phyloP scores from a whole-genome alignment of 2,797 vertebrate genomes.

The Hypotaenidia okinawae region DNA sequence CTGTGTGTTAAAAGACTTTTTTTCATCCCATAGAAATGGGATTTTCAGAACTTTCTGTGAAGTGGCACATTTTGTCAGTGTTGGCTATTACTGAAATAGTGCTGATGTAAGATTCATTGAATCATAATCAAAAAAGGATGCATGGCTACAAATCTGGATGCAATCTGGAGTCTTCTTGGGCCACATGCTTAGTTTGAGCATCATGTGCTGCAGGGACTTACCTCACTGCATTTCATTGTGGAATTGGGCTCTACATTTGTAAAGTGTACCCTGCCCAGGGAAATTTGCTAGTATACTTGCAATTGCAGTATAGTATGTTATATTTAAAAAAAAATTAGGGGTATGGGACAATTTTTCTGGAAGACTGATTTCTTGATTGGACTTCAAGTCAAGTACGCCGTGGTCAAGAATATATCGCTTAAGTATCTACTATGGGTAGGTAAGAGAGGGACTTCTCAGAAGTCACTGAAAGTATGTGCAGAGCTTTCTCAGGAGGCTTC shows the following conservation, averaged over 20 bases:
- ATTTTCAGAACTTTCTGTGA: not conserved
- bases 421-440: not conserved
- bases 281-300: not conserved
- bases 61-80: not conserved
- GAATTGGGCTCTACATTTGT: not conserved
- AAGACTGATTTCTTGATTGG: not conserved
- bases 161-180: slow-evolving; percentile 17
- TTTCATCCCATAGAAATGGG: not conserved
- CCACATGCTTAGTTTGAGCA: not conserved
- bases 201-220: not conserved
- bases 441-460: not conserved
- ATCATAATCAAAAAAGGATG: slow-evolving; percentile 9
- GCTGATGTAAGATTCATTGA: slow-evolving; percentile 15
- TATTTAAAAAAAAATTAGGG: no score
- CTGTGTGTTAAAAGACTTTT: not conserved
- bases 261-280: not conserved
- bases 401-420: not conserved
- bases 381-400: not conserved
- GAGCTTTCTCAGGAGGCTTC: not conserved
- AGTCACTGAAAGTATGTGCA: not conserved
- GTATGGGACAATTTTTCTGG: not conserved
- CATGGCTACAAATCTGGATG: not conserved
- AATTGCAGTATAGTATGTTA: not conserved
- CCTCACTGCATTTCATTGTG: not conserved
- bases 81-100: not conserved